Evolutionary conservation across 2,888 invertebrate genomes (phyloP).

Genomic region (Kryphioiulus occultus): DNA sequence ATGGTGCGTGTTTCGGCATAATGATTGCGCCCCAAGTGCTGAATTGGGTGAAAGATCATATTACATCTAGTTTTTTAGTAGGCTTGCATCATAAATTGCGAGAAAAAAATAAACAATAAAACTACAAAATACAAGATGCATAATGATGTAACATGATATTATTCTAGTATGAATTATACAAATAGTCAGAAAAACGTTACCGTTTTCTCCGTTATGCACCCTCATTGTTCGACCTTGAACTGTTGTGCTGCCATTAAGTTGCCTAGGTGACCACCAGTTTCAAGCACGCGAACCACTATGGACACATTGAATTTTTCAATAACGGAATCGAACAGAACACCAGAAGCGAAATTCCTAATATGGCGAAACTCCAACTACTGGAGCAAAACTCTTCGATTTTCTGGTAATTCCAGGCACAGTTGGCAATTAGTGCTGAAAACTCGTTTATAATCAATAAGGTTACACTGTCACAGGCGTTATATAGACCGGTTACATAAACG

Average conservation of each 20-base stretch:
- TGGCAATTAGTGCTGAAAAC: background rate
- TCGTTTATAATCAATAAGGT: slow-evolving; percentile 20
- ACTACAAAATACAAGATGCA: no score
- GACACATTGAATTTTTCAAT: background rate
- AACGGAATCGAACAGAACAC: background rate
- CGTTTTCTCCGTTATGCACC: no score
- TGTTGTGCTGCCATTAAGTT: background rate
- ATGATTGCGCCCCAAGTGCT: no score
- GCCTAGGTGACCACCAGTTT: background rate
- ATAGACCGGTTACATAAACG: background rate
- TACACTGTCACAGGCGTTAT: background rate
- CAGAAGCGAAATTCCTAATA: no score
- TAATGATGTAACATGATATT: no score
- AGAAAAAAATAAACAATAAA: no score
- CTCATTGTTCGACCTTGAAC: background rate
- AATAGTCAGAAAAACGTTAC: no score
- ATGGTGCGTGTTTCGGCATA: no score
- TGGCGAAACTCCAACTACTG: background rate
- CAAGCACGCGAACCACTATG: background rate
- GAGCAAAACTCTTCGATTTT: background rate
- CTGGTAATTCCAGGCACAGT: background rate
- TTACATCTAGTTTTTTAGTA: no score
- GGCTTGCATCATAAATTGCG: no score
- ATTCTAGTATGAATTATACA: no score
- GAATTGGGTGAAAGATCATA: no score